A percentile compares a stretch with the other conserved stretches of the same genome.
These are phyloP conservation scores for Procavia capensis DNA, from an alignment of 2,113 vertebrate genomes.

Conservation along the genomic window DNA sequence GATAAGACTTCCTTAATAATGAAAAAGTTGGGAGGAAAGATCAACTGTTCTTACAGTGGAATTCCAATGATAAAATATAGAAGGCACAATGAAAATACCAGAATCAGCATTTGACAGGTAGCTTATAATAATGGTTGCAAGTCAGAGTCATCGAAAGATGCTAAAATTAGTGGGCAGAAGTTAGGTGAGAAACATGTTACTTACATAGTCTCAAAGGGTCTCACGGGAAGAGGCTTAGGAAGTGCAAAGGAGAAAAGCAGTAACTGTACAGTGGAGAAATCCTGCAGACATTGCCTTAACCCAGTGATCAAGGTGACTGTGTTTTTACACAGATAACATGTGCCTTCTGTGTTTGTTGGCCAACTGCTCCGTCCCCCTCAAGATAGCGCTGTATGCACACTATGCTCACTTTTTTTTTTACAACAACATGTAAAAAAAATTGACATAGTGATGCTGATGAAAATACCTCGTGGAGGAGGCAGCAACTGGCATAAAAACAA, in stretches of 20 bases:
- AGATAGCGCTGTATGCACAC: no score
- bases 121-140: neutral
- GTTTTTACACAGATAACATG: no score
- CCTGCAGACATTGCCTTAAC: neutral
- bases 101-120: neutral
- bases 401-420: no score
- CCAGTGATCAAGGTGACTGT: no score
- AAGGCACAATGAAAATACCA: neutral
- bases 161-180: neutral
- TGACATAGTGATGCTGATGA: no score
- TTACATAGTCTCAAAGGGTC: no score
- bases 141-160: neutral
- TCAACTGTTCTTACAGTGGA: neutral
- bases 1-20: constrained; percentile 23
- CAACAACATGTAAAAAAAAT: no score
- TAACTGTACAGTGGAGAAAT: neutral
- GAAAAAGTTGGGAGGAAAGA: neutral
- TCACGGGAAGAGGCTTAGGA: neutral
- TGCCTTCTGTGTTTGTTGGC: no score
- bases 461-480: no score
- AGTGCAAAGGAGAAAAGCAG: neutral
- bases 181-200: neutral
- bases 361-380: no score
- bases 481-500: no score
- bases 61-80: neutral